phyloP scores from a whole-genome alignment of 2,797 vertebrate genomes.

The Cyprinella venusta region DNA sequence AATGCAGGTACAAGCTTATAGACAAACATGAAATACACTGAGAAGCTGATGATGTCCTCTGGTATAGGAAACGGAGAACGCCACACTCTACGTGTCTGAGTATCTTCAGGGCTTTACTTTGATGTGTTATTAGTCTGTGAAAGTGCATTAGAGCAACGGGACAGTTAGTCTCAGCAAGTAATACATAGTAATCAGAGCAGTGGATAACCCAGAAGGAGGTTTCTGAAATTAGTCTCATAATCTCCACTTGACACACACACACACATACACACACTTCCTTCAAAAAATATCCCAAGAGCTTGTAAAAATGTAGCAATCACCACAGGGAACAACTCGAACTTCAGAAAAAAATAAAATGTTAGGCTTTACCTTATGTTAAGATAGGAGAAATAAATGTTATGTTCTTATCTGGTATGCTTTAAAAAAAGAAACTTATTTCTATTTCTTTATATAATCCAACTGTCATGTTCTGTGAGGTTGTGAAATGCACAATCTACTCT shows the following conservation, averaged over 20 bases:
- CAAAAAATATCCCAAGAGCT: neutral
- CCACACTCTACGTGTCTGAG: slow-evolving; percentile 18
- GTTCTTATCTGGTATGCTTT: neutral
- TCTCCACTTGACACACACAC: slow-evolving; percentile 50
- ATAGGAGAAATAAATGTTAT: neutral
- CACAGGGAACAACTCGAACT: neutral
- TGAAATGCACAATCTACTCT: neutral
- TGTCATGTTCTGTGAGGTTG: neutral
- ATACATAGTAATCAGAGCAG: slow-evolving; percentile 51
- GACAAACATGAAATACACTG: slow-evolving; percentile 21
- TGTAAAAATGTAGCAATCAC: slow-evolving; percentile 13
- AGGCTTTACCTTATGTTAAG: neutral
- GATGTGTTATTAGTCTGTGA: slow-evolving; percentile 59
- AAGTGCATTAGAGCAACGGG: slow-evolving; percentile 58
- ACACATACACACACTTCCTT: neutral
- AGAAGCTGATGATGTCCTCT: slow-evolving; percentile 11
- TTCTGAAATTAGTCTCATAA: slow-evolving; percentile 66
- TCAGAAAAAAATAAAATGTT: neutral
- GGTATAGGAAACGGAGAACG: slow-evolving; percentile 16
- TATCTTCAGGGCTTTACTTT: slow-evolving; percentile 52
- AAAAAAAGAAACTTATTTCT: neutral
- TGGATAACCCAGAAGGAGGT: slow-evolving; percentile 43
- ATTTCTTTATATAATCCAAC: neutral
- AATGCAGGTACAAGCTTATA: neutral
- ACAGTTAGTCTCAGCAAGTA: slow-evolving; percentile 48